Base-by-base conservation (phyloP, 2,113 vertebrate genomes). In the Microcebus ravelobensis region DNA sequence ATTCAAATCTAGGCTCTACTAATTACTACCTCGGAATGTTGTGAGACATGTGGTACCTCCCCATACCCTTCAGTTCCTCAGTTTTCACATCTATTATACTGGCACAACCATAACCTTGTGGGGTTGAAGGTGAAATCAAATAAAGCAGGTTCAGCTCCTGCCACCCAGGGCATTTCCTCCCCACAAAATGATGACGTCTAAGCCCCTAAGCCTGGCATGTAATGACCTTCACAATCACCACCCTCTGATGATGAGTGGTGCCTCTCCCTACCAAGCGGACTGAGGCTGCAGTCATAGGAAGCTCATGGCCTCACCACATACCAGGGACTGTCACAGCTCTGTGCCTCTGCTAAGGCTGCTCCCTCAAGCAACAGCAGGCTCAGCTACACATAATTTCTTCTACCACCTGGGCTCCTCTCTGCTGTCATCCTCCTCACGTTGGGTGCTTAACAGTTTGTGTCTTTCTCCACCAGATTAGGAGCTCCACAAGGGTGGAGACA, bases 1-100 rank as follows among this genome's bases (percentile, higher is more conserved):
- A 12, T 80, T 94, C 39, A 48, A 95, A 96, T 31, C 84, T 91
- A 89, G 52, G 59, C 48, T 87, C 84, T 61, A 79, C 13, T 77
- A 68, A 74, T 70, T 18, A 86, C 29, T 42, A 57, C 23, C 21
- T 6, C 70, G 63, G 45, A 52, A 67, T 87, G 61, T 31, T 79
- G 12, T 74, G 15, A 67, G n/a, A 68, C 23, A 68, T 9, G 13
- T 42, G 29, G 8, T 63, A 67, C 45, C 79, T 92, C 27, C 50
- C 81, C 59, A 13, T 34, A 29, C 18, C 8, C 7, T 52, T 68
- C 50, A 70, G 45, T 45, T 34, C 48, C 52, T 73, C 84, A 17
- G 52, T 45, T 90, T 77, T 67, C 27, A 52, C 18, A 87, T 90
- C 29, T 63, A 17, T 20, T 63, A 67, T 7, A 6, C 8, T 55